Base-by-base conservation (phyloP, 1,140 invertebrate genomes). In the Drosophila ogumai region DNA sequence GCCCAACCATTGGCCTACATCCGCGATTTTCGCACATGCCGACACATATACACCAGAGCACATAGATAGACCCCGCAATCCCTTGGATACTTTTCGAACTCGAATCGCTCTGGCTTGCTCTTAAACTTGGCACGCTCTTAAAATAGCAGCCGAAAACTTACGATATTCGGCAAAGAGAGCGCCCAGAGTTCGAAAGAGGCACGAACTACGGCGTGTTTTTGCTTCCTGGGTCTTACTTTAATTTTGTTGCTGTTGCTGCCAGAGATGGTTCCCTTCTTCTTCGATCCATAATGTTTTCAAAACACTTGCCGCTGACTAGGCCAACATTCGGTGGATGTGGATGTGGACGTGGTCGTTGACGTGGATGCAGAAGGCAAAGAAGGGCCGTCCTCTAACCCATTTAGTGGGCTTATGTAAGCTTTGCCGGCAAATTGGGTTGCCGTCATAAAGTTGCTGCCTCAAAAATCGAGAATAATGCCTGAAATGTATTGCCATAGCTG, bases 1-100 rank as follows among this genome's bases (percentile, higher is more conserved):
- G 80, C 77, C 80, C 82, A 88, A 81, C 84, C 77, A 88, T 90
- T 88, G 84, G 84, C 84, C 84, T 88, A 88, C 77, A 90, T 90
- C 81, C 69, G 81, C 77, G 85, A 67, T 68, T 79, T 84, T 85
- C 71, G 69, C 81, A 90, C 76, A 88, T 90, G 72, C 73, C 84
- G 73, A 87, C 84, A 84, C 85, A 88, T 63, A 68, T 43, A 69
- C 55, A 55, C 13, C 34, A 3, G 13, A 40, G 32, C 56, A 38
- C 47, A n/a, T 9, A 41, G 47, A 28, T 4, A 28, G 15, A 6
- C n/a, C 12, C 5, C 36, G n/a, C 9, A 5, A 31, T 72, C 41
- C 49, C 41, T 36, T 41, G 15, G 57, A 64, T 60, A 52, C 60
- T 59, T 88, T 88, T 88, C 84, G 84, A 87, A 88, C 72, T 88